Base-by-base conservation (phyloP, 2,797 vertebrate genomes). In the Poeciliopsis paucimaculata region DNA sequence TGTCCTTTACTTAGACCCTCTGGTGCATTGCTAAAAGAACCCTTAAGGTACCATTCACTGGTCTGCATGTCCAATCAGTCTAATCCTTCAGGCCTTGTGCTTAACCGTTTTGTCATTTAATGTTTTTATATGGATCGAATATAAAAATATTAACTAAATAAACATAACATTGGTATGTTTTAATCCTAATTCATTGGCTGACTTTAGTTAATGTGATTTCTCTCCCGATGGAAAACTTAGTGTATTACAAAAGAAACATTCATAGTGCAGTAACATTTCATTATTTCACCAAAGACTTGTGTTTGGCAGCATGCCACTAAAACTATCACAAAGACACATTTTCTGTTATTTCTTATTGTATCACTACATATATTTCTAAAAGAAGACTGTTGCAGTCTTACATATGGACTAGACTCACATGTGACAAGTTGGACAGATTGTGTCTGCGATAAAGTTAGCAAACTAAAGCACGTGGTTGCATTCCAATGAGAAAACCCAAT, bases 231-330 rank as follows among this genome's bases (percentile, higher is more conserved):
- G 11, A 73, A 18, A 34, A 73, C 16, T 23, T 34, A 34, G 8
- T 34, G 34, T 73, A 34, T 12, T 73, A 49, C 72, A 73, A 62
- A 26, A 73, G 66, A 36, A 36, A 13, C 46, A 49, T 73, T 53
- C 39, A 41, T 70, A 13, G 39, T 15, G 36, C 62, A 77, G 62
- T 28, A 45, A 55, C 2, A 26, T 2, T 31, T 49, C 36, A 28
- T 16, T 46, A 26, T 36, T 36, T 57, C 11, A 62, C 53, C 66
- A 72, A 41, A 60, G 36, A n/a, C 46, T 16, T 20, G 36, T 75
- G 49, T 53, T 45, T 75, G 47, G 73, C 72, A 75, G 28, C 39
- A 46, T 1, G 1, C 41, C 5, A 39, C 46, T 64, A 41, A 78
- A 49, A 49, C 55, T 5, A 73, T 31, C 53, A 62, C 49, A 64